phyloP scores from a whole-genome alignment of 2,888 invertebrate species.

The Ichneumoninae sp. region DNA sequence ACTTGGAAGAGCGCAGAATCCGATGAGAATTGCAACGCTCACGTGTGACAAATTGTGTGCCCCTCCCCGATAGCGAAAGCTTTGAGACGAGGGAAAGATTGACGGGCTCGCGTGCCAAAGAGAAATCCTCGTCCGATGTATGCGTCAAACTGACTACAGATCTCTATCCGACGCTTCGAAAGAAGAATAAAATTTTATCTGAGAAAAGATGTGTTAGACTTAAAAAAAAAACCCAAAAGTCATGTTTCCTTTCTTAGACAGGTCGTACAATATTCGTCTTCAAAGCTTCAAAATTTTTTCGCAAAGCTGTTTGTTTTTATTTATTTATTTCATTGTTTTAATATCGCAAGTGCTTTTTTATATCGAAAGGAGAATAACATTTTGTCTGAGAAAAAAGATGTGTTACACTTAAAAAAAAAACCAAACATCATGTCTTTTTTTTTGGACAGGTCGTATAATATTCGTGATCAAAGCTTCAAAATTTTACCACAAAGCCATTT shows the following conservation, averaged over 20 bases:
- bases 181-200: neutral
- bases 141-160: neutral
- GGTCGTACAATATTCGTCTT: neutral
- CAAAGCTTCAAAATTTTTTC: neutral
- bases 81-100: conserved; percentile 27
- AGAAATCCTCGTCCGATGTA: neutral
- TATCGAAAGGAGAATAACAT: no score
- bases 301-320: neutral
- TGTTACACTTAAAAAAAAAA: neutral
- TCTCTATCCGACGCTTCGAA: neutral
- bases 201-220: neutral
- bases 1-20: conserved; percentile 29
- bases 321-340: neutral
- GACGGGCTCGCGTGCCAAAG: conserved; percentile 45
- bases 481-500: neutral
- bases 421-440: neutral
- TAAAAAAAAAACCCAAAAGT: neutral
- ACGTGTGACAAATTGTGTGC: conserved; percentile 70
- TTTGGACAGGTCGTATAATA: neutral
- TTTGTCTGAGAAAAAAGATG: neutral
- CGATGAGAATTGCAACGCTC: conserved; percentile 41
- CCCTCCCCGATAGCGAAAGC: conserved; percentile 42
- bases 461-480: neutral
- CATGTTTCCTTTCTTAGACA: neutral
- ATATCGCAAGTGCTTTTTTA: neutral